Evolutionary conservation across 2,113 vertebrate species (phyloP), one percentile per base, ranked within the genome.

Genomic region (Centropristis striata): DNA sequence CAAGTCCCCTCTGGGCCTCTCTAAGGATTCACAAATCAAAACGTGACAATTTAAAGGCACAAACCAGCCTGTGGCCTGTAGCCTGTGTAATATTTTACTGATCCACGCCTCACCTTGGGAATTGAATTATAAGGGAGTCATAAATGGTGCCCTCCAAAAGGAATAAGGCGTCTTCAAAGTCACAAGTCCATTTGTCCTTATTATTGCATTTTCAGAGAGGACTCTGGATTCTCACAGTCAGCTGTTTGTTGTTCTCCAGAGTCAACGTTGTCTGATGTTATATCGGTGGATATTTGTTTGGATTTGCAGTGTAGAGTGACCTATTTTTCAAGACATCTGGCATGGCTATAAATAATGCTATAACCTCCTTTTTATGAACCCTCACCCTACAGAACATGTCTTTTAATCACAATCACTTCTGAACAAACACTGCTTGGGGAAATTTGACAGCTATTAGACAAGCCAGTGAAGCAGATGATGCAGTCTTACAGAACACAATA

Each of bases 11-110:
- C 37, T 54, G 55, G 82, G 75, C 81, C 60, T 72, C 65, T 60
- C 51, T 60, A 8, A 60, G 55, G 65, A 81, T 79, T 63, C 80
- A 92, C 89, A 84, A 90, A 88, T 90, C 81, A 92, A 80, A 86
- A 76, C 23, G 25, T 80, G 83, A 85, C 86, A 73, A 83, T 86
- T 84, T 75, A 46, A 72, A 86, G 51, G 20, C 63, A 63, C 60
- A 78, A 58, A 73, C 51, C 60, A 41, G 53, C 47, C 59, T 54
- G 27, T 13, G 16, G 63, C 67, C 49, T 57, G 21, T 39, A 8
- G 73, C 20, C 71, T 42, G 59, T 47, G 73, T 47, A 58, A 80
- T 70, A 65, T 80, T 81, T 80, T 58, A 64, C 78, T 49, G 74
- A 76, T 83, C 63, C 57, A 18, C 27, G 1, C 53, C 47, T 77